Conservation (phyloP, 2,888 invertebrate species). For the Busseola fusca region DNA sequence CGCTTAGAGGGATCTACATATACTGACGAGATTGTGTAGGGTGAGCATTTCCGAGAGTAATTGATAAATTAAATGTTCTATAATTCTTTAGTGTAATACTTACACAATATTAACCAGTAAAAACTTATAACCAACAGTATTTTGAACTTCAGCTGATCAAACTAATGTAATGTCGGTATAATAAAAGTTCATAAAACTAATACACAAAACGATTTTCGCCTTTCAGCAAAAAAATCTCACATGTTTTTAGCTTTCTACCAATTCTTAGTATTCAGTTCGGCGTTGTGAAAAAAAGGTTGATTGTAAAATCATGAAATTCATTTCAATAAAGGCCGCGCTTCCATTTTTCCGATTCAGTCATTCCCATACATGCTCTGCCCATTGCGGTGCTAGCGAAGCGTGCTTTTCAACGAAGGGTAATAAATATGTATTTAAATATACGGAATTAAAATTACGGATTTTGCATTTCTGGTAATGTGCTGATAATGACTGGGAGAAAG, state of each 20-base stretch:
- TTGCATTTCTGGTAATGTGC: not conserved
- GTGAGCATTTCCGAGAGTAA: not conserved
- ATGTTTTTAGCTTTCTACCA: conserved; percentile 17
- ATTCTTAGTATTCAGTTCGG: conserved; percentile 30
- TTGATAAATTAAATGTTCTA: not conserved
- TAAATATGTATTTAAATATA: conserved; percentile 25
- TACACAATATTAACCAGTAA: not conserved
- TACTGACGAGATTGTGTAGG: not conserved
- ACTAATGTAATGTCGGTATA: not conserved
- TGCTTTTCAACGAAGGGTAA: conserved; percentile 24
- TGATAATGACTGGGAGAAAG: not conserved
- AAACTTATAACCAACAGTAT: not conserved
- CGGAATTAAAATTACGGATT: not conserved
- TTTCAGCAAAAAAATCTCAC: not conserved
- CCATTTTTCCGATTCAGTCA: conserved; percentile 45
- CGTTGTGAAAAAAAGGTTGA: conserved; percentile 25
- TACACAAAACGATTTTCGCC: not conserved
- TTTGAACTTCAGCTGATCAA: not conserved
- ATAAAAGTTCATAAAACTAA: conserved; percentile 10
- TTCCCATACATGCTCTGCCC: conserved; percentile 24
- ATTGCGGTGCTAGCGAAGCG: conserved; percentile 27
- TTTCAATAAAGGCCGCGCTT: conserved; percentile 38
- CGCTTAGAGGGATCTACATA: too few relatives aligned
- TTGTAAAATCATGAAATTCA: conserved; percentile 31
- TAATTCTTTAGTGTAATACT: not conserved